These are phyloP conservation scores for Onychomys leucogaster DNA, from an alignment of 2,797 vertebrate genomes.

Conservation along the genomic window DNA sequence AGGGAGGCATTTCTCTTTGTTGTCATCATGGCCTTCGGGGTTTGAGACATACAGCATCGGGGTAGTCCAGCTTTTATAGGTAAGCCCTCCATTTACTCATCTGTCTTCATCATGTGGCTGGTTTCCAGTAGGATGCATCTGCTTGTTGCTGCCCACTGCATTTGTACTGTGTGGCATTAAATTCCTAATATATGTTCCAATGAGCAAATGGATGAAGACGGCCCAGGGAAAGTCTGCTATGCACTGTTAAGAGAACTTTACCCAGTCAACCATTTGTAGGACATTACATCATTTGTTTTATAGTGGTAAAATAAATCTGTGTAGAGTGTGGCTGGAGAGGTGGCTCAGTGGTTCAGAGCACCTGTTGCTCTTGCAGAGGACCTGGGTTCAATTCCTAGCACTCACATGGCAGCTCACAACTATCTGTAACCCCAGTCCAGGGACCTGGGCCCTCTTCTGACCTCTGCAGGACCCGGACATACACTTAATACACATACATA, in stretches of 20 bases:
- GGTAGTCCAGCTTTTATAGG: neutral
- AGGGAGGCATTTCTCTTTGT: neutral
- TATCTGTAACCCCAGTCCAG: neutral
- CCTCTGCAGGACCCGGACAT: neutral
- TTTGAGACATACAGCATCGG: neutral
- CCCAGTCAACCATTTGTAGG: neutral
- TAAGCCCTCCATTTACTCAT: neutral
- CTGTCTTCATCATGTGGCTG: neutral
- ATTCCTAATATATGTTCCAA: neutral
- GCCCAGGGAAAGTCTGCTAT: neutral
- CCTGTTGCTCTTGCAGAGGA: neutral
- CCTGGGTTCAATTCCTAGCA: neutral
- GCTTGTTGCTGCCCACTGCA: neutral
- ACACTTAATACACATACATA: neutral
- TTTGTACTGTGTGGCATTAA: neutral
- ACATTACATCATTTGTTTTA: neutral
- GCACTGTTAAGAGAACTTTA: neutral
- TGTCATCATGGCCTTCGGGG: neutral
- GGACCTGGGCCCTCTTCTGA: neutral
- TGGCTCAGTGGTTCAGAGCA: neutral
- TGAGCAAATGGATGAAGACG: neutral
- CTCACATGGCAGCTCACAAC: neutral
- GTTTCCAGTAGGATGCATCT: neutral
- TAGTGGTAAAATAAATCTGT: neutral
- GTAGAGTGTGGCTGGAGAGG: neutral